Percentiles rank a stretch among this genome's conserved stretches.
These are phyloP conservation scores for Callosobruchus maculatus DNA, from an alignment of 2,888 invertebrate genomes.

Conservation along the genomic window DNA sequence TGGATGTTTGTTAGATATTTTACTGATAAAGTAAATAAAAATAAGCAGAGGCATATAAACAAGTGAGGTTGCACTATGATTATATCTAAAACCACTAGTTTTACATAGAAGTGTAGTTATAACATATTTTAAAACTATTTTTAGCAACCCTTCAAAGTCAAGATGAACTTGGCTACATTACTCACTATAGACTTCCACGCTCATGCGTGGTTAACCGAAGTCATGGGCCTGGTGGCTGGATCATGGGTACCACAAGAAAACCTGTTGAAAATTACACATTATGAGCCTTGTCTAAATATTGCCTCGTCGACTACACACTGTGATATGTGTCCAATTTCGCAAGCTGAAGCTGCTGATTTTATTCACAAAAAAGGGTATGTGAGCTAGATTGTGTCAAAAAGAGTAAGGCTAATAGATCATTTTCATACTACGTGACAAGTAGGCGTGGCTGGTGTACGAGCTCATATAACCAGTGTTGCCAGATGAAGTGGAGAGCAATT, in stretches of 20 bases:
- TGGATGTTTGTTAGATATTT: too few species aligned
- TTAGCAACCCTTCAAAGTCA: conserved; percentile 62
- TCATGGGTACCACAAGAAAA: conserved; percentile 41
- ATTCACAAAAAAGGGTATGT: conserved; percentile 44
- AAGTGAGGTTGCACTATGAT: too few species aligned
- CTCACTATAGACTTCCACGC: conserved; percentile 68
- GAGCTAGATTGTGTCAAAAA: conserved; percentile 13
- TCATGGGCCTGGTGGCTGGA: conserved; percentile 73
- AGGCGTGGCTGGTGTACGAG: too few species aligned
- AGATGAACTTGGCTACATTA: conserved; percentile 58
- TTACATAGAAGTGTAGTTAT: too few species aligned
- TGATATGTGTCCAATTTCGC: conserved; percentile 74
- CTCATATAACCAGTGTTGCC: too few species aligned
- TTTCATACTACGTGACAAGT: too few species aligned
- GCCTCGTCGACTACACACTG: conserved; percentile 65
- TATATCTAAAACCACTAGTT: too few species aligned
- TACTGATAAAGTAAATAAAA: too few species aligned
- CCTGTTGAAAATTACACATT: conserved; percentile 51
- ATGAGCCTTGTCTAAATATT: conserved; percentile 63
- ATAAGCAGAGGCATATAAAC: too few species aligned
- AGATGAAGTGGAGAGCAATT: too few species aligned
- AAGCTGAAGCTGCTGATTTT: conserved; percentile 59
- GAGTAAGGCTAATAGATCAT: too few species aligned
- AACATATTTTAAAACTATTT: not conserved
- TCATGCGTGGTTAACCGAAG: conserved; percentile 66